Evolutionary conservation across 1,140 invertebrate species (phyloP).

Genomic region (Anthonomus grandis): DNA sequence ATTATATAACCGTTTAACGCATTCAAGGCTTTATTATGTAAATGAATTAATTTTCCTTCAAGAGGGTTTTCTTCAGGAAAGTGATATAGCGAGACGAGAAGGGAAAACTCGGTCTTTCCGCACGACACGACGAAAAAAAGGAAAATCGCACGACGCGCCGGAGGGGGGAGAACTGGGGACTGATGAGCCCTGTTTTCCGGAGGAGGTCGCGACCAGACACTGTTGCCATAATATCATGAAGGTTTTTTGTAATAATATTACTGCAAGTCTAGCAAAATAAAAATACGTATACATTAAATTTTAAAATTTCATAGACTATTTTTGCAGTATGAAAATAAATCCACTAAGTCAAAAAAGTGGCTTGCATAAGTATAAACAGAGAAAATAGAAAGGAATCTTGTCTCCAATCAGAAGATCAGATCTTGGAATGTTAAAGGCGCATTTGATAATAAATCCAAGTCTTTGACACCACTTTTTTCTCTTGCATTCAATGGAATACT

Average conservation of each 20-base stretch:
- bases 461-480: too few relatives aligned
- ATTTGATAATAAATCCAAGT: too few relatives aligned
- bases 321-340: background rate
- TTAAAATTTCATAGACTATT: background rate
- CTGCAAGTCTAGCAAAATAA: too few relatives aligned
- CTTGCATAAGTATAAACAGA: background rate
- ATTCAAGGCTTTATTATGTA: background rate
- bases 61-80: background rate
- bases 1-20: background rate
- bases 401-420: too few relatives aligned
- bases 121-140: background rate
- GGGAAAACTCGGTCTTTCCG: background rate
- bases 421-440: too few relatives aligned
- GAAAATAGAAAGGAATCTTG: background rate
- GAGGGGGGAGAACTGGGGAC: constrained; percentile 14
- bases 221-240: too few relatives aligned
- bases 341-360: background rate
- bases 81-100: too few relatives aligned
- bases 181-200: constrained; percentile 25
- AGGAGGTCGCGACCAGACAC: constrained; percentile 22
- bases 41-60: background rate
- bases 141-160: background rate
- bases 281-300: background rate
- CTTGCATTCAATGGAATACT: too few relatives aligned
- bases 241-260: too few relatives aligned